These are phyloP conservation scores for Spea hammondii DNA, from an alignment of 2,797 vertebrate genomes.

Conservation along the genomic window DNA sequence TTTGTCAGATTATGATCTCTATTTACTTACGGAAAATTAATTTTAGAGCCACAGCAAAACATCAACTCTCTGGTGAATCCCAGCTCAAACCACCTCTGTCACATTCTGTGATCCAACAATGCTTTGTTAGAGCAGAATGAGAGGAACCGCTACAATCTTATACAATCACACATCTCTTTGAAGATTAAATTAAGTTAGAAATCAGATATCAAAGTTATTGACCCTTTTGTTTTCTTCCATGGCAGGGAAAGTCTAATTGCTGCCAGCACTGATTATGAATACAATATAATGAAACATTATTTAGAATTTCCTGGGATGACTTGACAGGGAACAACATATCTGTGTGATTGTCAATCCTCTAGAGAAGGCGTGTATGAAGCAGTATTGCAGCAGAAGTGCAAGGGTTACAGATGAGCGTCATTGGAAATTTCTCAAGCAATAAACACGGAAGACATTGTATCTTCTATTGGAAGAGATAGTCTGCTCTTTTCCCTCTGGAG, in stretches of 20 bases:
- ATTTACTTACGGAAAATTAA: slow-evolving; percentile 2
- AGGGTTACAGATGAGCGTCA: slow-evolving; percentile 29
- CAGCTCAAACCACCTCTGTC: slow-evolving; percentile 25
- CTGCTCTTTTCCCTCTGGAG: slow-evolving; percentile 29
- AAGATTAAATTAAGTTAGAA: slow-evolving; percentile 35
- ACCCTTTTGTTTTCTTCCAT: slow-evolving; percentile 41
- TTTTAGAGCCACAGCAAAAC: slow-evolving; percentile 20
- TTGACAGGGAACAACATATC: slow-evolving; percentile 28
- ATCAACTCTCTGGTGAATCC: not conserved
- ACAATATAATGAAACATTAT: slow-evolving; percentile 24
- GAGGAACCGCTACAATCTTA: slow-evolving; percentile 20
- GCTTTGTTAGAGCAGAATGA: slow-evolving; percentile 27
- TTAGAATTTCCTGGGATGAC: slow-evolving; percentile 36
- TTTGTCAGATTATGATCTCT: slow-evolving; percentile 13
- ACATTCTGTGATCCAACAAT: slow-evolving; percentile 20
- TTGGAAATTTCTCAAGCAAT: slow-evolving; percentile 14
- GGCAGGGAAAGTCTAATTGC: slow-evolving; percentile 36
- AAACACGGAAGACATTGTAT: slow-evolving; percentile 32
- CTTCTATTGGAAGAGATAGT: slow-evolving; percentile 13
- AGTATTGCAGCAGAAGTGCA: slow-evolving; percentile 22
- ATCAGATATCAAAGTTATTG: slow-evolving; percentile 47
- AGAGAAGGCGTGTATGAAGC: slow-evolving; percentile 17
- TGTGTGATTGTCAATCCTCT: slow-evolving; percentile 28
- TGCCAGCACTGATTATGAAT: slow-evolving; percentile 42
- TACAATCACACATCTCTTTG: slow-evolving; percentile 25